Conservation (phyloP, 1,140 invertebrate species). For the Drosophila ananassae region DNA sequence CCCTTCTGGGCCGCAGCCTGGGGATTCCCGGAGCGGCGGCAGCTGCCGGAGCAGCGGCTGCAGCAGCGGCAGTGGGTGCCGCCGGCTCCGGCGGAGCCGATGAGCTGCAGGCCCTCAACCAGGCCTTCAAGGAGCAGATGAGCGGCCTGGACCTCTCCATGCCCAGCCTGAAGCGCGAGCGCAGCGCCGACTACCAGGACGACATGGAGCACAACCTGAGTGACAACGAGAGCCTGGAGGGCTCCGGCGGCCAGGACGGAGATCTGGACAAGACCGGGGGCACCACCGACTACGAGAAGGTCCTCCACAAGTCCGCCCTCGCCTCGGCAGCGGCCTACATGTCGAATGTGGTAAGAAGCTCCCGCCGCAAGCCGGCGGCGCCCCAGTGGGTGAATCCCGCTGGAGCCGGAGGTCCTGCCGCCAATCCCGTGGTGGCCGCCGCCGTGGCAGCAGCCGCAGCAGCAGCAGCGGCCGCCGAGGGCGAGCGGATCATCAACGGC, state of each 20-base stretch:
- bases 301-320: conserved; percentile 74
- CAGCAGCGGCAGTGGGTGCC: conserved; percentile 80
- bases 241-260: conserved; percentile 62
- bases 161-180: conserved; percentile 89
- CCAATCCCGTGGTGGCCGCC: conserved; percentile 29
- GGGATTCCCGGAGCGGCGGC: conserved; percentile 84
- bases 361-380: conserved; percentile 94
- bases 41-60: conserved; percentile 84
- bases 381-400: conserved; percentile 97
- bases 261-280: conserved; percentile 83
- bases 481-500: conserved; percentile 95
- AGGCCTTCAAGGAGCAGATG: conserved; percentile 90
- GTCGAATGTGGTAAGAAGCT: conserved; percentile 72
- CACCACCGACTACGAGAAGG: conserved; percentile 85
- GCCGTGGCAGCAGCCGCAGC: conserved; percentile 20
- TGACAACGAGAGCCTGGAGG: conserved; percentile 89
- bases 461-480: conserved; percentile 65
- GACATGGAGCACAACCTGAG: conserved; percentile 90
- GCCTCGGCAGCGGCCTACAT: conserved; percentile 68
- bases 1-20: conserved; percentile 88
- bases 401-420: conserved; percentile 85
- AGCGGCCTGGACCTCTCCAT: conserved; percentile 92
- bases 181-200: conserved; percentile 89
- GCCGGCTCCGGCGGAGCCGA: conserved; percentile 82
- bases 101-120: conserved; percentile 85